Evolutionary conservation across 2,113 vertebrate genomes (phyloP).

Genomic region (Mirounga angustirostris): DNA sequence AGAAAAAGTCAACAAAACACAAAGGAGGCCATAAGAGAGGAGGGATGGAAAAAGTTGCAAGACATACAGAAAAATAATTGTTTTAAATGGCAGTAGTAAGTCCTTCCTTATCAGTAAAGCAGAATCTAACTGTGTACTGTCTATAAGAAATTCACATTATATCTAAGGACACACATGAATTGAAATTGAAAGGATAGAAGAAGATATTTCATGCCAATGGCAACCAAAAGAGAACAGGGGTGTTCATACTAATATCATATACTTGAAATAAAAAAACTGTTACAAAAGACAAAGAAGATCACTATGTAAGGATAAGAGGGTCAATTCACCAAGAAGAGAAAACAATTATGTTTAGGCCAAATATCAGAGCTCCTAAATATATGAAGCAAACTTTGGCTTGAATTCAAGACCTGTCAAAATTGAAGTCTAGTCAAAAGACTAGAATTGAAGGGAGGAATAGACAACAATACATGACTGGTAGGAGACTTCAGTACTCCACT

Average conservation of each 20-base stretch:
- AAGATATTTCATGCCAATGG: neutral
- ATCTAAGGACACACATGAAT: neutral
- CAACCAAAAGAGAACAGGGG: neutral
- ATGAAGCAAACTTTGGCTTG: neutral
- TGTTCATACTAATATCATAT: neutral
- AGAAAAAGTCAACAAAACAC: neutral
- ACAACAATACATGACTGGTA: neutral
- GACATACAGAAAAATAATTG: neutral
- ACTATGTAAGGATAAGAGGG: neutral
- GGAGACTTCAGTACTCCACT: neutral
- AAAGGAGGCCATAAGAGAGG: neutral
- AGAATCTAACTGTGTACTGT: neutral
- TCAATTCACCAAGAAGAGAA: neutral
- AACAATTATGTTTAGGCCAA: neutral
- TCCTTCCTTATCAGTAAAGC: neutral
- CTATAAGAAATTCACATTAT: neutral
- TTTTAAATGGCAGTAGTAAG: neutral
- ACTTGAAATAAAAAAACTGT: neutral
- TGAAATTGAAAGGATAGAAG: neutral
- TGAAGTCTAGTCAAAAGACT: neutral
- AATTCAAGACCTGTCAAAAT: neutral
- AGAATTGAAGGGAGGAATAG: neutral
- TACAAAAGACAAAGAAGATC: neutral
- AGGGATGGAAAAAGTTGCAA: neutral
- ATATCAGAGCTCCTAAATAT: neutral